Percentiles rank a stretch among this genome's conserved stretches.
Evolutionary conservation across 2,113 vertebrate genomes (phyloP).

Genomic region (Mus musculus): GRCm39 chr7:123844501-123845000

Average conservation of each 20-base stretch:
- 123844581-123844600: neutral
- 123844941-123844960: neutral
- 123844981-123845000: too few species aligned
- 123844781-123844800: neutral
- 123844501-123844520: neutral
- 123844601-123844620: neutral
- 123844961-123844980: neutral
- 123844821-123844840: neutral
- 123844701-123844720: neutral
- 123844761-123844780: neutral
- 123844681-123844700: neutral
- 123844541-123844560: neutral
- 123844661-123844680: neutral
- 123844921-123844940: neutral
- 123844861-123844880: neutral
- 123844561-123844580: too few species aligned
- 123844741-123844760: neutral
- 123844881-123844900: neutral
- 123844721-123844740: neutral
- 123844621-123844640: neutral
- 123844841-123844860: fast-evolving
- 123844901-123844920: fast-evolving
- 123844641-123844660: neutral
- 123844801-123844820: neutral
- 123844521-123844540: neutral